Conservation (phyloP, 2,797 vertebrate genomes). For the Sorex maritimensis region DNA sequence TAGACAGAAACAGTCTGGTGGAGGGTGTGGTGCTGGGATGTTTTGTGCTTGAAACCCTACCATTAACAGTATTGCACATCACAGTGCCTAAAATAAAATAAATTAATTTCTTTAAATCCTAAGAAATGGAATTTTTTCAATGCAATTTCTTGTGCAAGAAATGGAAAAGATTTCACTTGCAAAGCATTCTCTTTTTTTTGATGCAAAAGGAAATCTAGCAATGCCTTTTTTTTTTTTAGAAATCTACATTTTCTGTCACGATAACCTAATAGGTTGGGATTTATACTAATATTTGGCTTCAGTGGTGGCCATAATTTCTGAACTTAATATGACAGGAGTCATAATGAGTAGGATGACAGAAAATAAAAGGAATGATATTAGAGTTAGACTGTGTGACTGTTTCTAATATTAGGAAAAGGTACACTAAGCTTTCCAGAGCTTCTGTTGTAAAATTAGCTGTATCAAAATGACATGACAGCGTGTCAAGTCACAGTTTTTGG, state of each 20-base stretch:
- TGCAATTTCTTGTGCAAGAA: slow-evolving; percentile 12
- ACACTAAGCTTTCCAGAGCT: not conserved
- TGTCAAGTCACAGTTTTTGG: not conserved
- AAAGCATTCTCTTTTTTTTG: slow-evolving; percentile 28
- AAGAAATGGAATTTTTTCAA: slow-evolving; percentile 31
- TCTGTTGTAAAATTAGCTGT: not conserved
- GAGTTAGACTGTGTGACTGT: not conserved
- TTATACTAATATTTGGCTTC: slow-evolving; percentile 40
- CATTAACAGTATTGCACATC: too few relatives aligned
- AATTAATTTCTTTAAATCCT: not conserved
- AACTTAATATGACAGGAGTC: not conserved
- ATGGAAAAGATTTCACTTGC: slow-evolving; percentile 46
- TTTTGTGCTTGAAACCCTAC: too few relatives aligned
- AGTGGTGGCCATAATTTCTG: not conserved
- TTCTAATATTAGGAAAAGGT: not conserved
- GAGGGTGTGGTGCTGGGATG: too few relatives aligned
- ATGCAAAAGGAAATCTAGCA: slow-evolving; percentile 15
- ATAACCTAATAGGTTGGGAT: slow-evolving; percentile 23
- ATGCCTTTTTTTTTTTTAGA: slow-evolving; percentile 52
- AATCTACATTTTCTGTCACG: slow-evolving; percentile 38
- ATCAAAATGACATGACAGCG: not conserved
- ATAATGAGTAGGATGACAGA: not conserved
- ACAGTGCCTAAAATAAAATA: too few relatives aligned
- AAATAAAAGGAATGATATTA: not conserved
- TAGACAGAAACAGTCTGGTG: too few relatives aligned